phyloP scores from a whole-genome alignment of 1,140 invertebrate genomes.

The Trichonephila clavipes region DNA sequence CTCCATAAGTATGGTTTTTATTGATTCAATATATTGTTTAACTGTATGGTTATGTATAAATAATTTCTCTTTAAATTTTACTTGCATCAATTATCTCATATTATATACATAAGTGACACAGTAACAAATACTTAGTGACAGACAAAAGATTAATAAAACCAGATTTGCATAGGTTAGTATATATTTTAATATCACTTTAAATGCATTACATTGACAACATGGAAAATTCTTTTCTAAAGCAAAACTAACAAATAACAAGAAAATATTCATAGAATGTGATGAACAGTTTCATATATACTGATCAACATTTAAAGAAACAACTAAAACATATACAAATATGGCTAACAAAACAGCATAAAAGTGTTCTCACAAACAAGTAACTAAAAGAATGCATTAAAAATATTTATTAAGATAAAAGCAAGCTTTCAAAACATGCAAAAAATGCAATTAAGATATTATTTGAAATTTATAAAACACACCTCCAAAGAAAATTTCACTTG shows the following conservation, averaged over 20 bases:
- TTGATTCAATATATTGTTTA: background rate
- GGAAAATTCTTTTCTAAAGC: background rate
- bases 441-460: background rate
- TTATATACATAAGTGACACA: too few species aligned
- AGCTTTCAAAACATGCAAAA: background rate
- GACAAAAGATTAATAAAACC: background rate
- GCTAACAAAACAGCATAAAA: background rate
- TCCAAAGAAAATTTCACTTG: background rate
- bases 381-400: background rate
- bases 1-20: background rate
- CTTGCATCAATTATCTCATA: too few species aligned
- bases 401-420: slow-evolving; percentile 1
- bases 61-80: too few species aligned
- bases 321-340: background rate
- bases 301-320: background rate
- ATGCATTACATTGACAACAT: slow-evolving; percentile 4
- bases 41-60: background rate
- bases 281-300: background rate
- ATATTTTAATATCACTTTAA: slow-evolving; percentile 6
- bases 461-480: background rate
- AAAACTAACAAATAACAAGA: background rate
- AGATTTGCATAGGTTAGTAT: slow-evolving; percentile 17
- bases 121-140: background rate
- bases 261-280: background rate
- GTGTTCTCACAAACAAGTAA: background rate